Evolutionary conservation across 1,140 invertebrate species (phyloP).

Genomic region (Metopolophium dirhodum): DNA sequence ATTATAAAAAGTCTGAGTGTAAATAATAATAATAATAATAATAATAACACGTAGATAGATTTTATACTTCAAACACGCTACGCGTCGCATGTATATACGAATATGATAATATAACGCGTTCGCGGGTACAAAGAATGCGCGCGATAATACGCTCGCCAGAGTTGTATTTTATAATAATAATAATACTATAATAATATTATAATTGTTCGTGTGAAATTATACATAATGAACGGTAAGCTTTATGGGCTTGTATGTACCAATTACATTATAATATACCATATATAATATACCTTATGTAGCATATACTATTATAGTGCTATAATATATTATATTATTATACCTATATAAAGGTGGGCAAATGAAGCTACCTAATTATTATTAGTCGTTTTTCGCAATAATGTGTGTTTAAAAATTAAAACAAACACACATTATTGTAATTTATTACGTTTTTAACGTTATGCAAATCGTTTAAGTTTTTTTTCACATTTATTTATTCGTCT

Average conservation of each 20-base stretch:
- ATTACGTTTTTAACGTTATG: not conserved
- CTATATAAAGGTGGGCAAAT: not conserved
- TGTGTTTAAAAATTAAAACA: conserved; percentile 2
- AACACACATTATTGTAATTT: not conserved
- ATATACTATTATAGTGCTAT: too few species aligned
- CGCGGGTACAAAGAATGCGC: not conserved
- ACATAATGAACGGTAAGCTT: not conserved
- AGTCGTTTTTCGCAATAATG: not conserved
- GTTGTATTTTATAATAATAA: not conserved
- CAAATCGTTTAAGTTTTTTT: not conserved
- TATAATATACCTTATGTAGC: too few species aligned
- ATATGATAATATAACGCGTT: not conserved
- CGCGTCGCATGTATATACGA: not conserved
- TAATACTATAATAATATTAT: not conserved
- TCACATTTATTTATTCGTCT: not conserved
- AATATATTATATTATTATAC: too few species aligned
- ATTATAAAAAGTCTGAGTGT: not conserved
- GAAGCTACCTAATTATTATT: not conserved
- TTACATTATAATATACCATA: not conserved
- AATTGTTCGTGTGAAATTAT: not conserved
- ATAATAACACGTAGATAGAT: not conserved
- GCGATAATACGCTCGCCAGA: not conserved
- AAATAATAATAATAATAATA: not conserved
- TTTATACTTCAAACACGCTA: not conserved
- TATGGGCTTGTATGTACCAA: not conserved